Evolutionary conservation across 2,888 invertebrate genomes (phyloP).

Genomic region (Linnaemya vulpina): DNA sequence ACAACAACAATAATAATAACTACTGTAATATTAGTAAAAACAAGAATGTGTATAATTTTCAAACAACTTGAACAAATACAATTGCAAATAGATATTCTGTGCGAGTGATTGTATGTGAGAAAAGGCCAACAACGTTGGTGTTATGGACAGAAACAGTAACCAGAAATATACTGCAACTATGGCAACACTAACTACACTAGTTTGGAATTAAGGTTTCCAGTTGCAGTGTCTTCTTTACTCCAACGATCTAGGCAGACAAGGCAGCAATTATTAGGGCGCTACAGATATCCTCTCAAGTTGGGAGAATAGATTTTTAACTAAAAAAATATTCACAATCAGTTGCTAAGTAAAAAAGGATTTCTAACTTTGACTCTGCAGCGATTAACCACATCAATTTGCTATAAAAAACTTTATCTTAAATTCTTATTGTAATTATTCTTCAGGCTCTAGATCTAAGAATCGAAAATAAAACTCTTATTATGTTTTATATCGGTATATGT

Average conservation of each 20-base stretch:
- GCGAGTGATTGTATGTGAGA: slow-evolving; percentile 9
- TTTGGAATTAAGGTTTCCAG: slow-evolving; percentile 50
- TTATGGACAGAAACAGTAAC: slow-evolving; percentile 59
- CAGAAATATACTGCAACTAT: slow-evolving; percentile 48
- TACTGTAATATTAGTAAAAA: slow-evolving; percentile 22
- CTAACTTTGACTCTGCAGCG: too few species aligned
- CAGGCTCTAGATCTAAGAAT: too few species aligned
- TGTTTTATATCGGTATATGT: too few species aligned
- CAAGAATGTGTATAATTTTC: slow-evolving; percentile 20
- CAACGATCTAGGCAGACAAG: slow-evolving; percentile 20
- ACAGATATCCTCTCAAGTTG: background rate
- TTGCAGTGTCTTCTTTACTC: slow-evolving; percentile 29
- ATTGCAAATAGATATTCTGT: slow-evolving; percentile 18
- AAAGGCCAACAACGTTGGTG: slow-evolving; percentile 46
- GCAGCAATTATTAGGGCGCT: slow-evolving; percentile 2
- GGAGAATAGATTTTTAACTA: background rate
- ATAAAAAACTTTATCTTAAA: too few species aligned
- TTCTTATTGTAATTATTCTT: too few species aligned
- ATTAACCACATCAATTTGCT: too few species aligned
- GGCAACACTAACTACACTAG: slow-evolving; percentile 46
- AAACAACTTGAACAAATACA: slow-evolving; percentile 44
- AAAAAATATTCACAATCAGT: too few species aligned
- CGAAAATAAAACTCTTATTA: too few species aligned
- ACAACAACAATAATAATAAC: slow-evolving; percentile 33
- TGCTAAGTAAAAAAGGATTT: too few species aligned